These are phyloP conservation scores for Sebastes taczanowskii DNA, from an alignment of 2,797 vertebrate species.

Conservation along the genomic window DNA sequence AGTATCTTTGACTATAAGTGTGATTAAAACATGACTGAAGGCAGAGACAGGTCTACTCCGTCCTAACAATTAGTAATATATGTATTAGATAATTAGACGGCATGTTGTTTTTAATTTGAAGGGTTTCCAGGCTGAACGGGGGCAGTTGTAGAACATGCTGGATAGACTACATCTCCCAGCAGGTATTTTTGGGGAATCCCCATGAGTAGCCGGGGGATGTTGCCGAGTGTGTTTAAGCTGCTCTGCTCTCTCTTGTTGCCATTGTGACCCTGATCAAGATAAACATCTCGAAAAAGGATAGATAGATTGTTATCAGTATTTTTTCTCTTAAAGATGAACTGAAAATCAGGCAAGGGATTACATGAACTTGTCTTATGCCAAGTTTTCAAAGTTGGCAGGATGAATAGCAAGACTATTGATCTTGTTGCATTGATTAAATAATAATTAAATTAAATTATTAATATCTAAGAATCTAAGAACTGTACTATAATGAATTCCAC, in stretches of 20 bases:
- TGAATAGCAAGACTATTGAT: not conserved
- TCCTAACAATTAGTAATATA: not conserved
- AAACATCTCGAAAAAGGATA: not conserved
- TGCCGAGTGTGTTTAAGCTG: no score
- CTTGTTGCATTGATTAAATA: not conserved
- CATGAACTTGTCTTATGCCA: not conserved
- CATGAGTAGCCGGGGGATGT: no score
- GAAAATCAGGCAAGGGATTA: not conserved
- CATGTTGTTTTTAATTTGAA: not conserved
- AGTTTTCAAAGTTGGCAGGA: not conserved
- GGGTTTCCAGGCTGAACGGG: not conserved
- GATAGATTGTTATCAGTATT: not conserved
- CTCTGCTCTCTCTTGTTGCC: rapidly evolving
- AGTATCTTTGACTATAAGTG: not conserved
- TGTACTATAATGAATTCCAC: not conserved
- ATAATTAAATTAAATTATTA: not conserved
- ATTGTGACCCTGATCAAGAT: not conserved
- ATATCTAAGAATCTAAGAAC: not conserved
- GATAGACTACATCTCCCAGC: no score
- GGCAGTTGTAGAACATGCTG: not conserved
- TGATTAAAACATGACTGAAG: not conserved
- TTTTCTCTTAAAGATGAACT: not conserved
- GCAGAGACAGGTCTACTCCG: not conserved
- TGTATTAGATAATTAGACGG: not conserved
- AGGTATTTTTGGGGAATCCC: no score